Evolutionary conservation across 2,113 vertebrate genomes (phyloP).

Genomic region (Octodon degus): DNA sequence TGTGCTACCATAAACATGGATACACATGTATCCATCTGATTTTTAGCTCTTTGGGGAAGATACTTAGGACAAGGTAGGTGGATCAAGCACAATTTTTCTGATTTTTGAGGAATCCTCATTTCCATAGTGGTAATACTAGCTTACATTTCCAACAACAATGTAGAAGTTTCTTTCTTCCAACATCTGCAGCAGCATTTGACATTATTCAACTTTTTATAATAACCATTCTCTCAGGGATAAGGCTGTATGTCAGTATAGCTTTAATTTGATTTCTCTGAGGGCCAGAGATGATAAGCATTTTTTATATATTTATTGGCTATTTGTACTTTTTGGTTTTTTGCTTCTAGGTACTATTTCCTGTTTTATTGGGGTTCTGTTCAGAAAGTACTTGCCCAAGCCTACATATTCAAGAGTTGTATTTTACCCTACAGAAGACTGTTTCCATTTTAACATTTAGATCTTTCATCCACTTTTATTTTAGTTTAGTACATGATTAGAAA

Average conservation of each 20-base stretch:
- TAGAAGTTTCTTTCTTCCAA: not conserved
- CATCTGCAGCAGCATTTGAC: not conserved
- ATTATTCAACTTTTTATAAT: not conserved
- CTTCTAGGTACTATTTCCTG: not conserved
- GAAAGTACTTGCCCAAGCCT: not conserved
- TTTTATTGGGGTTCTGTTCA: not conserved
- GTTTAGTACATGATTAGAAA: not conserved
- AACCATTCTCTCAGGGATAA: not conserved
- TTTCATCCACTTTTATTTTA: not conserved
- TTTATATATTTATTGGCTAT: not conserved
- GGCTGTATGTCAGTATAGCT: not conserved
- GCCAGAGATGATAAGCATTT: not conserved
- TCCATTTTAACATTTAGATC: not conserved
- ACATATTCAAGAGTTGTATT: not conserved
- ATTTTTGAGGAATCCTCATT: not conserved
- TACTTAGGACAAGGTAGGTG: not conserved
- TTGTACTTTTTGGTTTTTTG: not conserved
- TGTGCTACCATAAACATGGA: not conserved
- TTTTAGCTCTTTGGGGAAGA: not conserved
- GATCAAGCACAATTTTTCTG: not conserved
- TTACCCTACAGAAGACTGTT: not conserved
- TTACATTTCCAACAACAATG: not conserved
- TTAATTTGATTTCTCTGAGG: not conserved
- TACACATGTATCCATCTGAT: not conserved
- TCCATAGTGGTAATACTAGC: not conserved